A percentile compares a stretch with the other conserved stretches of the same genome.
These are phyloP conservation scores for Lamproptera curius DNA, from an alignment of 2,888 invertebrate species.

Conservation along the genomic window DNA sequence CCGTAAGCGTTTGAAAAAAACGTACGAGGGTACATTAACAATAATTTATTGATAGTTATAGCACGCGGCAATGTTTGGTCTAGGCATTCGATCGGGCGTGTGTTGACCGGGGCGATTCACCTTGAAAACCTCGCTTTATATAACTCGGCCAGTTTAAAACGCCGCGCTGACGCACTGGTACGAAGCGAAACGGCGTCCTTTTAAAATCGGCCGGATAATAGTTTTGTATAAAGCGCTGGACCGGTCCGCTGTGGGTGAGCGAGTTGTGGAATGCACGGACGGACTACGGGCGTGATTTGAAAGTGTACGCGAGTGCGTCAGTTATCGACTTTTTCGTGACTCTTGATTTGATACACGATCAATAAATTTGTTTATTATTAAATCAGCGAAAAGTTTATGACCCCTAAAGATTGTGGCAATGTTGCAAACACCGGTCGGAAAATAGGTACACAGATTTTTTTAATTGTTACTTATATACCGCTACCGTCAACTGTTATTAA, in stretches of 20 bases:
- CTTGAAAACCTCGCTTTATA: slow-evolving; percentile 67
- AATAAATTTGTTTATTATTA: slow-evolving; percentile 21
- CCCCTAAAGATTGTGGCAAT: no score
- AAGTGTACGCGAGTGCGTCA: slow-evolving; percentile 58
- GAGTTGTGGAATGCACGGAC: slow-evolving; percentile 72
- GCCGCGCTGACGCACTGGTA: slow-evolving; percentile 37
- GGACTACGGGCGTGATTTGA: slow-evolving; percentile 65
- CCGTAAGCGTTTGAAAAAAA: no score
- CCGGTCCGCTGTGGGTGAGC: slow-evolving; percentile 77
- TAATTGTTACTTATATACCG: neutral
- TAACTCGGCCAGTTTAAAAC: slow-evolving; percentile 48
- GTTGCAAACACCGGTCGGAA: slow-evolving; percentile 29
- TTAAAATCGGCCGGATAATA: slow-evolving; percentile 50
- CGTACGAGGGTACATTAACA: slow-evolving; percentile 30
- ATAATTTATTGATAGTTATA: slow-evolving; percentile 51
- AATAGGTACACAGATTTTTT: slow-evolving; percentile 28
- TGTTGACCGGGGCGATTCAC: slow-evolving; percentile 73
- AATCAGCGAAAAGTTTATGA: no score
- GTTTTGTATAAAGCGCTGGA: slow-evolving; percentile 70
- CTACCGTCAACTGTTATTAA: neutral
- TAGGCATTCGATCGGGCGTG: slow-evolving; percentile 63
- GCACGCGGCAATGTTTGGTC: slow-evolving; percentile 67
- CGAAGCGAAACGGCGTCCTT: slow-evolving; percentile 40
- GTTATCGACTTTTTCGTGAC: slow-evolving; percentile 49
- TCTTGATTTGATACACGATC: slow-evolving; percentile 26